Conservation (phyloP, 2,113 vertebrate species). For the Chionodraco myersi region DNA sequence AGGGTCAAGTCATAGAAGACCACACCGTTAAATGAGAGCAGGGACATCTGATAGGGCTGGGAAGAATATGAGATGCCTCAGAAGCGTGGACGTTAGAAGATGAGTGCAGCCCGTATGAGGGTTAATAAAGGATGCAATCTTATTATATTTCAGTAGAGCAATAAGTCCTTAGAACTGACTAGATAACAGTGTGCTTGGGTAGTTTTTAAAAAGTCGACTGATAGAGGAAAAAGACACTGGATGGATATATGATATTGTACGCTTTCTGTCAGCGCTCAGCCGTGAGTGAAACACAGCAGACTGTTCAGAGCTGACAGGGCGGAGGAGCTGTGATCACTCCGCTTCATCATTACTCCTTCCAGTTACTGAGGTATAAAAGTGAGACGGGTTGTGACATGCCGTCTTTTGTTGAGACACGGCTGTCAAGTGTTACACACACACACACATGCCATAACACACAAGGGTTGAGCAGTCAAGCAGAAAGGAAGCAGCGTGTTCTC, state of each 20-base stretch:
- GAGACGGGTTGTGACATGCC: background rate
- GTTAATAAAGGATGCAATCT: too few species aligned
- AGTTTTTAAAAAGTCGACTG: background rate
- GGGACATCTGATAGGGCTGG: too few species aligned
- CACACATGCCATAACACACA: too few species aligned
- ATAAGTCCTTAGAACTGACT: too few species aligned
- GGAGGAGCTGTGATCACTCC: background rate
- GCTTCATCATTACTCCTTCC: slow-evolving; percentile 4
- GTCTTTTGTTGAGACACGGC: background rate
- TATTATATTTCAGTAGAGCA: too few species aligned
- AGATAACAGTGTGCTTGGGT: too few species aligned
- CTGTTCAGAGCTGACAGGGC: slow-evolving; percentile 5
- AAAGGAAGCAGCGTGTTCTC: background rate
- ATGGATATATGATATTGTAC: background rate
- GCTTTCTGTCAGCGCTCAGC: background rate
- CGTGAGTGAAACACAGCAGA: background rate
- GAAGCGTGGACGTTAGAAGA: too few species aligned
- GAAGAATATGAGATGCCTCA: too few species aligned
- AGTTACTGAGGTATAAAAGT: background rate
- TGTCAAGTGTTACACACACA: background rate
- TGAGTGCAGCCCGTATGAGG: too few species aligned
- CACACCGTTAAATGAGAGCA: too few species aligned
- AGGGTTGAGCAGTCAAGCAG: slow-evolving; percentile 3
- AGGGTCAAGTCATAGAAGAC: too few species aligned
- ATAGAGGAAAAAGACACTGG: background rate